A percentile compares a stretch with the other conserved stretches of the same genome.
phyloP scores from a whole-genome alignment of 2,888 invertebrate genomes.

The Busseola fusca region DNA sequence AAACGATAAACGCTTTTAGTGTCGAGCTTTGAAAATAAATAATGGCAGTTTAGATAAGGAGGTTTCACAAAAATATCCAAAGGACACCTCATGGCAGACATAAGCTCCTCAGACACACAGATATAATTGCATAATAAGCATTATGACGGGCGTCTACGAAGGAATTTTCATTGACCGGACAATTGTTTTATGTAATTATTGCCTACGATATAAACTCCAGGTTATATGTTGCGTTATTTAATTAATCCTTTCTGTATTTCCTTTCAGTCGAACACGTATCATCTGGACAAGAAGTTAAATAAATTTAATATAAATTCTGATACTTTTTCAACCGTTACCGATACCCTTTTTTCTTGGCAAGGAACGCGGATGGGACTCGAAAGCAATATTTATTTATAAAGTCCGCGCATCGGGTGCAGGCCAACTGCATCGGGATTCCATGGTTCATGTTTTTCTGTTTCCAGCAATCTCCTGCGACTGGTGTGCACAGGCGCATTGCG shows the following conservation, averaged over 20 bases:
- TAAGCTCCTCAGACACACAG: slow-evolving; percentile 4
- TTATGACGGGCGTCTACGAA: slow-evolving; percentile 9
- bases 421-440: slow-evolving; percentile 49
- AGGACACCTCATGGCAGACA: slow-evolving; percentile 1
- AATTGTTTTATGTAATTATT: slow-evolving; percentile 28
- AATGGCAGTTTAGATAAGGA: slow-evolving; percentile 37
- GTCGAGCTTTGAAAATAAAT: slow-evolving; percentile 43
- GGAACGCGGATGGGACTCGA: slow-evolving; percentile 62
- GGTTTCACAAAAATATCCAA: slow-evolving; percentile 11
- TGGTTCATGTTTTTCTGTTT: slow-evolving; percentile 78
- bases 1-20: slow-evolving; percentile 46
- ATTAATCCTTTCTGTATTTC: slow-evolving; percentile 29
- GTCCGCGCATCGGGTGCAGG: slow-evolving; percentile 52
- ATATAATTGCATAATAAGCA: slow-evolving; percentile 22
- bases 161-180: slow-evolving; percentile 37
- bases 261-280: slow-evolving; percentile 20
- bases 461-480: slow-evolving; percentile 64
- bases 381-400: slow-evolving; percentile 64
- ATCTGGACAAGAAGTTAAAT: slow-evolving; percentile 43
- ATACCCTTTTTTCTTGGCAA: slow-evolving; percentile 55
- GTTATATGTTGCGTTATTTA: slow-evolving; percentile 8
- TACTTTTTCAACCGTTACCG: slow-evolving; percentile 53
- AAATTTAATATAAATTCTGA: slow-evolving; percentile 46
- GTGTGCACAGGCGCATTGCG: slow-evolving; percentile 56
- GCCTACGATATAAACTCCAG: background rate